These are phyloP conservation scores for Amphiprion percula DNA, from an alignment of 2,113 vertebrate genomes.

Conservation along the genomic window DNA sequence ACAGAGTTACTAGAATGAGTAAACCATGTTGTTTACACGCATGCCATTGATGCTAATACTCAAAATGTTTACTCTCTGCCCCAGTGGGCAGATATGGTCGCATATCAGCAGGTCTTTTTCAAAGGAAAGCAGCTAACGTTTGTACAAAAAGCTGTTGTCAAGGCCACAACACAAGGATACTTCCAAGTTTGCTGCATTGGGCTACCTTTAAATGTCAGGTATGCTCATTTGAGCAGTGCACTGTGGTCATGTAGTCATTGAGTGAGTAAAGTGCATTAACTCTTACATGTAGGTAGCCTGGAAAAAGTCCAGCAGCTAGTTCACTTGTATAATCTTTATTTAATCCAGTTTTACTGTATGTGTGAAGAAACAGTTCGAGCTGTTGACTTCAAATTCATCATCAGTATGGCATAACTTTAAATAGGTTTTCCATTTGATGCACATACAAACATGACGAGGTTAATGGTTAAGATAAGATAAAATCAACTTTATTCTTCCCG, in stretches of 20 bases:
- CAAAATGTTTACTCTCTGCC: slow-evolving; percentile 1
- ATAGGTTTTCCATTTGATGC: not conserved
- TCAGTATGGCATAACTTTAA: not conserved
- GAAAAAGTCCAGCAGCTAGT: slow-evolving; percentile 2
- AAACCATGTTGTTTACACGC: not conserved
- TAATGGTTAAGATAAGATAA: no score
- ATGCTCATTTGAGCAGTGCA: not conserved
- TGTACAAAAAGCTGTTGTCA: not conserved
- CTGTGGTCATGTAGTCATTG: not conserved
- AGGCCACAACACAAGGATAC: not conserved
- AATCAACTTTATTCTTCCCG: no score
- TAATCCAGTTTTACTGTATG: not conserved
- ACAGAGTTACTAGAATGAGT: not conserved
- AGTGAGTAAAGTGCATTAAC: not conserved
- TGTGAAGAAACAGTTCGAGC: slow-evolving; percentile 7
- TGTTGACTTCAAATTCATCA: slow-evolving; percentile 14
- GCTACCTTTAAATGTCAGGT: slow-evolving; percentile 4
- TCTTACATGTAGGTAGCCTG: not conserved
- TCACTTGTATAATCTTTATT: not conserved
- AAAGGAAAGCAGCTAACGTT: not conserved
- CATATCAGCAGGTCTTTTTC: not conserved
- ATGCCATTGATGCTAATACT: not conserved
- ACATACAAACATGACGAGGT: not conserved
- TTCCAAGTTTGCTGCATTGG: not conserved
- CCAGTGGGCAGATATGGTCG: not conserved